Evolutionary conservation across 2,888 invertebrate species (phyloP), one percentile per base, ranked within the genome.

Genomic region (Imbricaverruca yamaguchii): DNA sequence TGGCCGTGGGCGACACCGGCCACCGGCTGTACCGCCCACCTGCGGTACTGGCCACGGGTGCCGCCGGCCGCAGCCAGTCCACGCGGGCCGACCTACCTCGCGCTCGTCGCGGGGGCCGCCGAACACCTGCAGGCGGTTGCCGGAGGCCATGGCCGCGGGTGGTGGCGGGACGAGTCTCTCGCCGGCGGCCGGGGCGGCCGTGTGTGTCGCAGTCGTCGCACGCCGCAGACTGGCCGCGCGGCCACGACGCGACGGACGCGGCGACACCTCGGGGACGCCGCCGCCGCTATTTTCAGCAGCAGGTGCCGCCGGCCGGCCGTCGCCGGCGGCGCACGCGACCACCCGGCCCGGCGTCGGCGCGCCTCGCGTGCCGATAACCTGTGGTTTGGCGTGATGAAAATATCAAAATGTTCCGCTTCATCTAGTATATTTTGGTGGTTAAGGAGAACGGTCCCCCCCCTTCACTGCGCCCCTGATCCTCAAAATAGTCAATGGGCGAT

Each of bases 71-170:
- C 39, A 4, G 39, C 39, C 39, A 39, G 39, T 39, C 39, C 39
- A 56, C 21, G 53, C 21, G 23, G 56, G 78, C 53, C 56, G 21
- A 53, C 55, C 56, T 12, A 78, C 53, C 55, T 53, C 39, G 53
- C 25, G 56, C 25, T 23, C 53, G 63, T 53, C 39, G 15, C 63
- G 59, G 61, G 59, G 61, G 0, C 63, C 61, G 18, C 53, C 63
- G 23, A 59, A 80, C 59, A 80, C 61, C 23, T 59, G 80, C n/a
- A 23, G 25, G 18, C 69, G 69, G 69, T 69, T 69, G 3, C 69
- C 69, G 69, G 69, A 25, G 21, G 39, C 39, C 39, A 69, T 69
- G 25, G 69, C 69, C 0, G 69, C 69, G 15, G 21, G 11, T 11
- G 3, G 25, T 12, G 39, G 25, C 6, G 39, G 10, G 9, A 39